Percentiles rank a stretch among this genome's conserved stretches.
Conservation (phyloP, 2,888 invertebrate species). For the Dexiosoma caninum region DNA sequence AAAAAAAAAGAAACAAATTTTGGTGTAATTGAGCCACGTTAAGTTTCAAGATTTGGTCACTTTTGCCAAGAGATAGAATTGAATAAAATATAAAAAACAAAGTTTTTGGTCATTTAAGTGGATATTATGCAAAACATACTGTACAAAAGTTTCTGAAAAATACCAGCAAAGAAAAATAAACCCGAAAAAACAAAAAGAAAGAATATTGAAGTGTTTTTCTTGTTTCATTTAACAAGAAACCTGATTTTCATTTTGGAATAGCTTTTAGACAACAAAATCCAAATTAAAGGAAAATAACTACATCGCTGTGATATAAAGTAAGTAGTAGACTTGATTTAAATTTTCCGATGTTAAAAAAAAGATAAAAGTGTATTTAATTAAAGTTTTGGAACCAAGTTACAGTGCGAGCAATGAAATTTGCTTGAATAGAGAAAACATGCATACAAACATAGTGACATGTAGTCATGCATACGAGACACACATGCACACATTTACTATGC, state of each 20-base stretch:
- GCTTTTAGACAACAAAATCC: slow-evolving; percentile 9
- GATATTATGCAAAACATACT: slow-evolving; percentile 61
- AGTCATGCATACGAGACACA: slow-evolving; percentile 37
- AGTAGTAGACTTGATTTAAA: slow-evolving; percentile 48
- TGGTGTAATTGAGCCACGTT: slow-evolving; percentile 43
- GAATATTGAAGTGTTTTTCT: slow-evolving; percentile 32
- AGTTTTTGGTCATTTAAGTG: slow-evolving; percentile 30
- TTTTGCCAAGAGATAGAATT: slow-evolving; percentile 6
- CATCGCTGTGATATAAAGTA: slow-evolving; percentile 31
- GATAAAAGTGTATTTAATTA: slow-evolving; percentile 43
- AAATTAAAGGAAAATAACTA: slow-evolving; percentile 16
- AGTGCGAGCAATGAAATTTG: slow-evolving; percentile 48
- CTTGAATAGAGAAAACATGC: slow-evolving; percentile 60
- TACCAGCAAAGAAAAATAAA: slow-evolving; percentile 27
- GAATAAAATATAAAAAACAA: neutral
- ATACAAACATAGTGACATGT: slow-evolving; percentile 37
- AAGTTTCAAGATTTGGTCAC: slow-evolving; percentile 19
- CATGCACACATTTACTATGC: neutral
- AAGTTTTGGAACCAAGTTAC: slow-evolving; percentile 56
- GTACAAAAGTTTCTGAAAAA: slow-evolving; percentile 57
- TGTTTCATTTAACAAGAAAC: slow-evolving; percentile 40
- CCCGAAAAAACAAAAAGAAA: slow-evolving; percentile 21
- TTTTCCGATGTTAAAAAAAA: neutral
- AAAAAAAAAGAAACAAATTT: neutral
- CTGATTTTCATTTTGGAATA: slow-evolving; percentile 45